These are phyloP conservation scores for Thalpophila matura DNA, from an alignment of 2,888 invertebrate species.

Conservation along the genomic window DNA sequence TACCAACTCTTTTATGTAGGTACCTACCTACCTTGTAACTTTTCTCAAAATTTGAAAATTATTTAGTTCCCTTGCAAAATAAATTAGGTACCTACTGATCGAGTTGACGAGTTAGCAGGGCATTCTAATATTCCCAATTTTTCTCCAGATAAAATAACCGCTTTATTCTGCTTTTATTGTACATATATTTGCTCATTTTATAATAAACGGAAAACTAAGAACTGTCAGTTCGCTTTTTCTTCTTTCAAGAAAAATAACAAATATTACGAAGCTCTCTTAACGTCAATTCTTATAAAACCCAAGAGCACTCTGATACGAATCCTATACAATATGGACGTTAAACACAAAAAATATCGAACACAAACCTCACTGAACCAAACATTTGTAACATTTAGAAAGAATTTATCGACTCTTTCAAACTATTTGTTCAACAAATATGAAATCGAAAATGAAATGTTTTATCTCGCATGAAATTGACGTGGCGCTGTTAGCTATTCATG, in stretches of 20 bases:
- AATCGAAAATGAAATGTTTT: conserved; percentile 17
- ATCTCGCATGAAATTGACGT: neutral
- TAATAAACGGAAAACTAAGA: conserved; percentile 13
- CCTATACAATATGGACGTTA: conserved; percentile 19
- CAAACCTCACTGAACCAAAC: conserved; percentile 20
- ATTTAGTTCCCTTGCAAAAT: no score
- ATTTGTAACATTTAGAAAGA: conserved; percentile 32
- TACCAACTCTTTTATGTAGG: no score
- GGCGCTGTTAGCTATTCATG: neutral
- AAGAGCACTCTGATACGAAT: conserved; percentile 15
- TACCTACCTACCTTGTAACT: no score
- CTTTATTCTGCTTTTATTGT: conserved; percentile 2
- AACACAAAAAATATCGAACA: conserved; percentile 23
- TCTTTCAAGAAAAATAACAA: conserved; percentile 20
- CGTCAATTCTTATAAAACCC: conserved; percentile 46
- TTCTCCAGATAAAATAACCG: neutral
- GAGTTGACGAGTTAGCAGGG: no score
- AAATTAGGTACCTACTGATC: no score
- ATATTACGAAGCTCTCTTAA: conserved; percentile 35
- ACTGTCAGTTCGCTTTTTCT: neutral
- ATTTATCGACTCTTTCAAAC: conserved; percentile 37
- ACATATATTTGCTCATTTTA: neutral
- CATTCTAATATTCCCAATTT: no score
- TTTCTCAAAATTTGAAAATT: no score
- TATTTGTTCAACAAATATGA: conserved; percentile 34